Conservation (phyloP, 2,888 invertebrate genomes). For the Diplolepis rosae region DNA sequence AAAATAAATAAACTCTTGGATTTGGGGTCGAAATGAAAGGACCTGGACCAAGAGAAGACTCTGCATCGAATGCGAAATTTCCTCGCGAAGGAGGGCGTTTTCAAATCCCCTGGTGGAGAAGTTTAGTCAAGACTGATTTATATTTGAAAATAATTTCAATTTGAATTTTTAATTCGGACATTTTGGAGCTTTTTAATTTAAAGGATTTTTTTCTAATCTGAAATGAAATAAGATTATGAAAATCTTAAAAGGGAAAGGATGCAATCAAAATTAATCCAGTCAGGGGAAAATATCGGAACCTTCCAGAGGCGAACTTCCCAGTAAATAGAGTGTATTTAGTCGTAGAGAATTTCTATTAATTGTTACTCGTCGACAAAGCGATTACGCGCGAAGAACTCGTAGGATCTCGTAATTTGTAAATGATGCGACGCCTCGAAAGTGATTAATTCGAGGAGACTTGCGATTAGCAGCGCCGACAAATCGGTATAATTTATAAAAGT, state of each 20-base stretch:
- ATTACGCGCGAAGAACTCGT: constrained; percentile 15
- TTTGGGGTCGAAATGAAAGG: background rate
- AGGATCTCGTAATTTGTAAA: constrained; percentile 31
- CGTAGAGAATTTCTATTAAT: constrained; percentile 29
- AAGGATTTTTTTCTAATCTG: background rate
- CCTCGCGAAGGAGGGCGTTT: background rate
- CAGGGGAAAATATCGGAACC: background rate
- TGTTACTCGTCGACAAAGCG: constrained; percentile 29
- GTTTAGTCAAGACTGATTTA: no score
- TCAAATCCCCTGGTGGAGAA: background rate
- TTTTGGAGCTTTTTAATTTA: no score
- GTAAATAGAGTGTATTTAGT: constrained; percentile 31
- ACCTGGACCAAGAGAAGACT: background rate
- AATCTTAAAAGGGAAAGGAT: background rate
- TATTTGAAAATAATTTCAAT: no score
- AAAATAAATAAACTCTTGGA: background rate
- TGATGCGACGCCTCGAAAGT: constrained; percentile 12
- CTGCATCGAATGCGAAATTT: constrained; percentile 28
- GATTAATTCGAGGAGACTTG: background rate
- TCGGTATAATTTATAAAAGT: background rate
- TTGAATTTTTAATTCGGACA: no score
- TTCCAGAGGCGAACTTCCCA: constrained; percentile 9
- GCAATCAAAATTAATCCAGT: background rate
- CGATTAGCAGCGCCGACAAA: background rate
- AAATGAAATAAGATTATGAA: background rate